Percentiles rank a stretch among this genome's conserved stretches.
Evolutionary conservation across 2,797 vertebrate genomes (phyloP).

Genomic region (Melanotaenia nigrans): DNA sequence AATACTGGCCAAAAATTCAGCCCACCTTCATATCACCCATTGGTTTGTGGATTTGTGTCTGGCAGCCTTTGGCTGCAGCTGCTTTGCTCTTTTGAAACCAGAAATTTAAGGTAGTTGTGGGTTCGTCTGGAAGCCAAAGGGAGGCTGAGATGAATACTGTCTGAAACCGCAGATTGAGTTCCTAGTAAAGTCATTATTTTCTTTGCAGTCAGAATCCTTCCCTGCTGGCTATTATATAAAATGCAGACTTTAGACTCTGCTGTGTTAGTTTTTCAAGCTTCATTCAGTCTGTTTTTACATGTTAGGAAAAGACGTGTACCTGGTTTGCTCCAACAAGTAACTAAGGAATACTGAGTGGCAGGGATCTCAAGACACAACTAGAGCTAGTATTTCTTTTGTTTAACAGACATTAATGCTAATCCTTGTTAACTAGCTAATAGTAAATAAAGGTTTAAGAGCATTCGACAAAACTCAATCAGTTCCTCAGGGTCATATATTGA

Average conservation of each 20-base stretch:
- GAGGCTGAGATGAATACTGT: not conserved
- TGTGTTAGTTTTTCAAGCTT: not conserved
- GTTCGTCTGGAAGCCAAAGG: not conserved
- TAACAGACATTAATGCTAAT: not conserved
- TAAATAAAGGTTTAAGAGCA: not conserved
- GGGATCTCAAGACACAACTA: not conserved
- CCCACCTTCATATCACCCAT: not conserved
- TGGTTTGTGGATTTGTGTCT: not conserved
- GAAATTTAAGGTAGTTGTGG: no score
- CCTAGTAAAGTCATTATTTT: not conserved
- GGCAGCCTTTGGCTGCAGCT: not conserved
- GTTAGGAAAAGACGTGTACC: not conserved
- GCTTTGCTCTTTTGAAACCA: no score
- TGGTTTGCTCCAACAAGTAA: not conserved
- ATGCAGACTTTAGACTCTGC: not conserved
- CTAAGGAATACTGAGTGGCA: not conserved
- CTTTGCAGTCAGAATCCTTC: not conserved
- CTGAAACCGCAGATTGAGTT: not conserved
- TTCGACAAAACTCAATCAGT: not conserved
- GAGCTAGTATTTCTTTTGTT: not conserved
- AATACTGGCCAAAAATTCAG: not conserved
- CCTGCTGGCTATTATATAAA: not conserved
- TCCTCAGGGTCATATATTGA: not conserved
- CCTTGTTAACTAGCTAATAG: not conserved
- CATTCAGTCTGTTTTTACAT: not conserved